Evolutionary conservation across 2,113 vertebrate species (phyloP).

Genomic region (Sebastes schlegelii): DNA sequence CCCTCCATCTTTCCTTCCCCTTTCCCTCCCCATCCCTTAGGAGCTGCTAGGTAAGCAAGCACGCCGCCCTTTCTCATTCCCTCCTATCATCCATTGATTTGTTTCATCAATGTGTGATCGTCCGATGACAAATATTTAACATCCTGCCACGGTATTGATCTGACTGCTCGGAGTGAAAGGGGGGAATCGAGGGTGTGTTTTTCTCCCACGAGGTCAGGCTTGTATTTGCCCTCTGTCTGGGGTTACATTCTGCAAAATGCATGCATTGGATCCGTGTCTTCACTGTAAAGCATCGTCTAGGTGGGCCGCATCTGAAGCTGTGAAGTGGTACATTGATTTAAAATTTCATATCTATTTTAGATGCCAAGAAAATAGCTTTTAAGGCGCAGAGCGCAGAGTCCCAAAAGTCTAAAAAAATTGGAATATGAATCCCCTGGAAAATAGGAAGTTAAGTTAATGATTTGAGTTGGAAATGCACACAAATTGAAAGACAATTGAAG

Average conservation of each 20-base stretch:
- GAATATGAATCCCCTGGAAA: neutral
- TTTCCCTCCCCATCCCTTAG: slow-evolving; percentile 46
- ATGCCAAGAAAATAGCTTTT: neutral
- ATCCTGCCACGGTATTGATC: slow-evolving; percentile 69
- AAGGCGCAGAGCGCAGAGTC: neutral
- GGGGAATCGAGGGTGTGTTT: slow-evolving; percentile 50
- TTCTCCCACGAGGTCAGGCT: slow-evolving; percentile 45
- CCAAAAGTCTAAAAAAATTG: neutral
- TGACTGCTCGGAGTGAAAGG: slow-evolving; percentile 45
- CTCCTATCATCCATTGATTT: slow-evolving; percentile 73
- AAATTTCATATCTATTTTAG: neutral
- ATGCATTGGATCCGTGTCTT: slow-evolving; percentile 2
- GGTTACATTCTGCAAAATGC: slow-evolving; percentile 10
- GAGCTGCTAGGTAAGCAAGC: slow-evolving; percentile 60
- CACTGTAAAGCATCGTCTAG: neutral
- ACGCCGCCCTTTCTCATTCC: slow-evolving; percentile 38
- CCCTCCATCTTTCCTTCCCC: slow-evolving; percentile 24
- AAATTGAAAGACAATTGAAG: neutral
- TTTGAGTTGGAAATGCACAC: neutral
- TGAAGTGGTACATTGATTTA: neutral
- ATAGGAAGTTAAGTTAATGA: neutral
- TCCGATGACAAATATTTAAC: slow-evolving; percentile 81
- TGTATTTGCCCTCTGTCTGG: slow-evolving; percentile 56
- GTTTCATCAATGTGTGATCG: slow-evolving; percentile 72
- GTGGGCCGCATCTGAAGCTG: neutral